Base-by-base conservation (phyloP, 2,113 vertebrate species). In the Columba janthina region DNA sequence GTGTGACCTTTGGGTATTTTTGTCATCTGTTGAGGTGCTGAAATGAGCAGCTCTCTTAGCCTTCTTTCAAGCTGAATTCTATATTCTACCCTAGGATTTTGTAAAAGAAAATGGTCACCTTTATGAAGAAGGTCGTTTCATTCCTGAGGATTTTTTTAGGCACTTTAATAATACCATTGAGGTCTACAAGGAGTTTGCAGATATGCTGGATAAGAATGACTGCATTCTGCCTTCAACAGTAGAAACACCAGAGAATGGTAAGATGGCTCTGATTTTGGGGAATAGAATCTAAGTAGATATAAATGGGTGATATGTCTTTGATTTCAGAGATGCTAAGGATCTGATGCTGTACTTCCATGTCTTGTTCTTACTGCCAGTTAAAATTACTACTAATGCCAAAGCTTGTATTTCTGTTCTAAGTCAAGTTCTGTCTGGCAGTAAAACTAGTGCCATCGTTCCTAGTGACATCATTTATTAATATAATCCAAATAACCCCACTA, bases 161-260 rank as follows among this genome's bases (percentile, higher is more conserved):
- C 97, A 96, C 94, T 98, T 98, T 97, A 98, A 98, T 85, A 98
- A 31, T 89, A 98, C 98, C 75, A 98, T 98, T 64, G 97, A 98
- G 85, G 98, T 97, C 72, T 98, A 98, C 86, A 98, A 97, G 83
- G 96, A 98, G 62, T 97, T 97, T 95, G 96, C 94, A 75, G 97
- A 97, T 87, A 83, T 61, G 26, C 40, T 97, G 86, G 97, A 97
- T 96, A 80, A 95, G 79, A 97, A 94, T 61, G 97, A 98, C 51
- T 98, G 98, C 82, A 90, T 96, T 83, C n/a, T 98, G 44, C 97
- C 97, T 83, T 98, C 98, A 88, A 98, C 97, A 85, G 96, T 97
- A 93, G 93, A 93, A 94, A 96, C 96, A 78, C 96, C 97, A 54
- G 93, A 93, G 84, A 97, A 97, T 88, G 98, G 98, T 98, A 97